Base-by-base conservation (phyloP, 1,140 invertebrate genomes). In the Trichonephila inaurata region DNA sequence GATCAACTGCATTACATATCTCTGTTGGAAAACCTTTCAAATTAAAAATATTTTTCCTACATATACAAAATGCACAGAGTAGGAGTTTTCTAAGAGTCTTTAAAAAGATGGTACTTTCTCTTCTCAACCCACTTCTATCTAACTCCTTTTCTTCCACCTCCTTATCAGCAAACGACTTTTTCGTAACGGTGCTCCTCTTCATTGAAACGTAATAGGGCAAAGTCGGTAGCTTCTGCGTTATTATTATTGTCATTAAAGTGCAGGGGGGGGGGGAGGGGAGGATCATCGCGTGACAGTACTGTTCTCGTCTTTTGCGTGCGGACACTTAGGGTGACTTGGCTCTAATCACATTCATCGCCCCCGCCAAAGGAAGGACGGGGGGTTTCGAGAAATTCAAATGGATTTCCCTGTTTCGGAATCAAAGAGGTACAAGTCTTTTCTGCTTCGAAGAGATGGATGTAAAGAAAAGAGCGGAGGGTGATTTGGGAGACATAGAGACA, bases 161-260 rank as follows among this genome's bases (percentile, higher is more conserved):
- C 51, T 51, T 51, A 51, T 51, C 51, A 14, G 72, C 72, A 40
- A 77, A 77, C 72, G 72, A 77, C 72, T 77, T 77, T 77, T 77
- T 77, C 72, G 72, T 18, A 33, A 19, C 33, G 28, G 72, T 28
- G 10, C 66, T 69, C 12, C 66, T 69, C 66, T 69, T 69, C 21
- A 69, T 69, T 69, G 66, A 69, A 77, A 77, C 33, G 16, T 77
- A 77, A 77, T 33, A 77, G 72, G 72, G 72, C 72, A 19, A 77
- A 40, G 72, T 4, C 72, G 72, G 72, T 77, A 77, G 72, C 72
- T 77, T 40, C 24, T 40, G 72, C 28, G 62, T 85, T 92, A 92
- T 92, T 81, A 64, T 85, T 62, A 85, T 92, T 92, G 72, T 85
- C 82, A 92, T 92, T 92, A 92, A 85, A 85, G 90, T 62, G 64